phyloP scores from a whole-genome alignment of 2,888 invertebrate genomes.

The Taenaris catops region DNA sequence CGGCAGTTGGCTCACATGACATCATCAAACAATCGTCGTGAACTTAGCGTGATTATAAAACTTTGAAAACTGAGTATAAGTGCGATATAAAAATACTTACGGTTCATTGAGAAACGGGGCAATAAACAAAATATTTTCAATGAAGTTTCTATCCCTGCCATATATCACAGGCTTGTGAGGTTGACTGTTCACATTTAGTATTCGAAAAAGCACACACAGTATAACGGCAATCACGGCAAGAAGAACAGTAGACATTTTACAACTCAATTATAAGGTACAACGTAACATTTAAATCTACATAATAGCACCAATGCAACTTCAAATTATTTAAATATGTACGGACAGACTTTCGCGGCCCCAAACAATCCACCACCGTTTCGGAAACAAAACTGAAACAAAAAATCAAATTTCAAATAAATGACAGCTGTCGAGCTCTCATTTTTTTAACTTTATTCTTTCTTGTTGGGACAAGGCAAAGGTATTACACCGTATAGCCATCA shows the following conservation, averaged over 20 bases:
- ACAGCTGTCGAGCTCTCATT: slow-evolving; percentile 11
- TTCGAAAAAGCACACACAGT: slow-evolving; percentile 89
- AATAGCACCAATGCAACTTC: slow-evolving; percentile 44
- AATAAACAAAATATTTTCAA: slow-evolving; percentile 88
- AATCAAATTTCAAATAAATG: slow-evolving; percentile 6
- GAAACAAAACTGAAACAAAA: slow-evolving; percentile 11
- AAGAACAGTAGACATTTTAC: slow-evolving; percentile 88
- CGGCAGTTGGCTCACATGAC: slow-evolving; percentile 35
- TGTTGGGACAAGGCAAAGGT: no score
- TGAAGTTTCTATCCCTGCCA: slow-evolving; percentile 87
- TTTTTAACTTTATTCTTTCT: no score
- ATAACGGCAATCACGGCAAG: slow-evolving; percentile 90
- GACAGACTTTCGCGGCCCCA: no score
- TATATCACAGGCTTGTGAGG: slow-evolving; percentile 88
- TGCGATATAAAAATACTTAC: slow-evolving; percentile 81
- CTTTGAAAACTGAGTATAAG: slow-evolving; percentile 10
- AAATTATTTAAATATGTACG: no score
- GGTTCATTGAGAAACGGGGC: slow-evolving; percentile 89
- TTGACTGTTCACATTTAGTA: slow-evolving; percentile 91
- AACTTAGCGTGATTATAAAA: slow-evolving; percentile 14
- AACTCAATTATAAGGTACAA: slow-evolving; percentile 29
- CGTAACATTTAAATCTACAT: no score
- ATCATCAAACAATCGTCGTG: slow-evolving; percentile 38
- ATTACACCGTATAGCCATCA: no score
- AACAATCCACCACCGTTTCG: slow-evolving; percentile 15